Percentiles rank a stretch among this genome's conserved stretches.
Evolutionary conservation across 1,140 invertebrate genomes (phyloP).

Genomic region (Agrypnia vestita): DNA sequence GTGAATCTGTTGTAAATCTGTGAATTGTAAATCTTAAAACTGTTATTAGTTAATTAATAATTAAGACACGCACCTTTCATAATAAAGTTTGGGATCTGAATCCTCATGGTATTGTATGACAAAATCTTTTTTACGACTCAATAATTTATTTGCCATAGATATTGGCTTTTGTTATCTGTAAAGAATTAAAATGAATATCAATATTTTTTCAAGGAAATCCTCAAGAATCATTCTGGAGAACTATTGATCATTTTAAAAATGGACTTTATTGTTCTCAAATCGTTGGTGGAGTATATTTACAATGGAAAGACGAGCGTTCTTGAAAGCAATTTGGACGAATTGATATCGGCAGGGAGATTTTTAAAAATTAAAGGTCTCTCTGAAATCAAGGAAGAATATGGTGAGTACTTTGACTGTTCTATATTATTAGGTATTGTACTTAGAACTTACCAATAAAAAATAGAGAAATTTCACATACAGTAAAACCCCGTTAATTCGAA

Average conservation of each 20-base stretch:
- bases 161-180: too few relatives aligned
- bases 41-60: too few relatives aligned
- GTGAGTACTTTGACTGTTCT: background rate
- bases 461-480: too few relatives aligned
- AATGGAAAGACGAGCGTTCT: conserved; percentile 52
- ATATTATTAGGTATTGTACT: background rate
- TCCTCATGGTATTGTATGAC: too few relatives aligned
- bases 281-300: conserved; percentile 57
- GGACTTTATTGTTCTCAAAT: conserved; percentile 45
- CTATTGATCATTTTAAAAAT: conserved; percentile 47
- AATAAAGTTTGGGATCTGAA: too few relatives aligned
- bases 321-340: conserved; percentile 41
- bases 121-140: too few relatives aligned
- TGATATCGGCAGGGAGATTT: conserved; percentile 55
- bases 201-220: conserved; percentile 47
- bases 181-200: background rate
- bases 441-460: too few relatives aligned
- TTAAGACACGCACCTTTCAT: too few relatives aligned
- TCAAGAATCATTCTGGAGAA: conserved; percentile 45
- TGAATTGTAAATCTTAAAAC: too few relatives aligned
- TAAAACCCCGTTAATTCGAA: too few relatives aligned
- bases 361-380: conserved; percentile 55
- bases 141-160: too few relatives aligned
- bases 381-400: conserved; percentile 34
- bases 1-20: too few relatives aligned